Percentiles rank a stretch among this genome's conserved stretches.
Evolutionary conservation across 2,888 invertebrate genomes (phyloP).

Genomic region (Xylota sylvarum): DNA sequence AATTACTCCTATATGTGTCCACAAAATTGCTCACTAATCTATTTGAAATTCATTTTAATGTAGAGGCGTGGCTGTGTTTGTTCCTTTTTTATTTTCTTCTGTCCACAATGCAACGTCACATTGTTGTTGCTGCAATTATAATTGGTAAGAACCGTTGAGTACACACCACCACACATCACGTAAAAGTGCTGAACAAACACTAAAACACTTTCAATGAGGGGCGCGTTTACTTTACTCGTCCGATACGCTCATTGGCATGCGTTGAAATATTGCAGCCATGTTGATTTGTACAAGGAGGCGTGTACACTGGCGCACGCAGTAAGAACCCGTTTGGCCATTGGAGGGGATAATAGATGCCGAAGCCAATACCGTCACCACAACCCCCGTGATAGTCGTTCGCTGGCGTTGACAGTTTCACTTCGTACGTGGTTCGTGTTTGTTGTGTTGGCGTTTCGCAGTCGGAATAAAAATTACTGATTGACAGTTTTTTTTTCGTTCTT

Average conservation of each 20-base stretch:
- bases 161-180: slow-evolving; percentile 20
- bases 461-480: neutral
- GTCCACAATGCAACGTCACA: neutral
- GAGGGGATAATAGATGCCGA: slow-evolving; percentile 64
- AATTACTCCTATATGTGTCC: slow-evolving; percentile 46
- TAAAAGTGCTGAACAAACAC: slow-evolving; percentile 48
- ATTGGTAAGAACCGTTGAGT: slow-evolving; percentile 38
- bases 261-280: slow-evolving; percentile 73
- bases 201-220: slow-evolving; percentile 47
- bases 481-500: neutral
- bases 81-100: slow-evolving; percentile 14
- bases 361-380: slow-evolving; percentile 57
- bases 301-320: slow-evolving; percentile 71
- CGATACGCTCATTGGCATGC: slow-evolving; percentile 71
- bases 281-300: slow-evolving; percentile 70
- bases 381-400: slow-evolving; percentile 32
- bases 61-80: slow-evolving; percentile 62
- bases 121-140: slow-evolving; percentile 57
- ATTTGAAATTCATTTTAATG: slow-evolving; percentile 77
- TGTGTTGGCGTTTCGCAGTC: slow-evolving; percentile 44
- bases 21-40: slow-evolving; percentile 74
- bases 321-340: slow-evolving; percentile 51
- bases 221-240: slow-evolving; percentile 50
- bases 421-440: slow-evolving; percentile 66
- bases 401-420: slow-evolving; percentile 69